Conservation (phyloP, 2,888 invertebrate genomes). For the Pardosa pseudoannulata region DNA sequence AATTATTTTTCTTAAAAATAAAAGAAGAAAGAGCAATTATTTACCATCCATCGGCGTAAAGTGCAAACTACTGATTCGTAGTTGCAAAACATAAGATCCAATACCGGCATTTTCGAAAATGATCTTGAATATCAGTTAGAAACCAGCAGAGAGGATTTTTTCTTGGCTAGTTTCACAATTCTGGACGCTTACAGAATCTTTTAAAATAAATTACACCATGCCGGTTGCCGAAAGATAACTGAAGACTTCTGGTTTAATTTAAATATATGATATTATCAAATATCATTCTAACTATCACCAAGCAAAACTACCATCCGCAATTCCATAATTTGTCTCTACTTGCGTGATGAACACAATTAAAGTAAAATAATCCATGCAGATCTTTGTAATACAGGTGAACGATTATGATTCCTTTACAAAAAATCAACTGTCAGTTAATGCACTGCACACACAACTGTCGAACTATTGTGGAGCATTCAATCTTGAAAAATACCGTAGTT, state of each 20-base stretch:
- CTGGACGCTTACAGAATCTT: too few species aligned
- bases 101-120: conserved; percentile 31
- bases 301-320: neutral
- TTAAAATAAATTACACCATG: too few species aligned
- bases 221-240: too few species aligned
- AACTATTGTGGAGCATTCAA: too few species aligned
- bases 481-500: neutral
- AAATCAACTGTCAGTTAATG: conserved; percentile 11
- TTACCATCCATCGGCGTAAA: conserved; percentile 55
- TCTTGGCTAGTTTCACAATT: too few species aligned
- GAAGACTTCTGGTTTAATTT: neutral
- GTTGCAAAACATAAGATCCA: conserved; percentile 45
- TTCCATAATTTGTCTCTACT: conserved; percentile 2
- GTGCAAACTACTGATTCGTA: conserved; percentile 39
- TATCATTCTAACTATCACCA: neutral
- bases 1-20: too few species aligned
- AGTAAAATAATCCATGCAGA: conserved; percentile 26
- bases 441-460: neutral
- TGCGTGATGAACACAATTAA: conserved; percentile 7
- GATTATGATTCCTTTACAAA: conserved; percentile 18
- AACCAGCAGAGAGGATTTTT: too few species aligned
- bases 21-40: too few species aligned
- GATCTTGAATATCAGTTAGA: too few species aligned
- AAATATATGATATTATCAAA: neutral
- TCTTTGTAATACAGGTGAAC: conserved; percentile 1